Conservation (phyloP, 2,113 vertebrate genomes). For the Nannobrachium achirus region DNA sequence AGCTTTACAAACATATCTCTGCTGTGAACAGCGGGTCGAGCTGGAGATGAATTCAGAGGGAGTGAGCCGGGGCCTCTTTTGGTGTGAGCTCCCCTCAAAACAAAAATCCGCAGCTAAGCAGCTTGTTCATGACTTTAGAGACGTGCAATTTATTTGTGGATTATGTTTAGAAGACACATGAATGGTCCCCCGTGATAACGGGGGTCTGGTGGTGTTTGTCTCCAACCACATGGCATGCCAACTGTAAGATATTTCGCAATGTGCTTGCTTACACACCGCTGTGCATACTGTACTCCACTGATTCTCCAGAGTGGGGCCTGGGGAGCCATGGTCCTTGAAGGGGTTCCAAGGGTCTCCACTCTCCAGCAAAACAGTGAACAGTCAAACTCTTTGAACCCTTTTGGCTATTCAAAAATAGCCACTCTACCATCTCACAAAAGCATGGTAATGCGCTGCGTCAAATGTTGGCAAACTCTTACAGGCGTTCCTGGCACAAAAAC, state of each 20-base stretch:
- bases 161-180: conserved; percentile 21
- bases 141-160: conserved; percentile 39
- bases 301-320: no score
- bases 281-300: conserved; percentile 17
- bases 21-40: conserved; percentile 7
- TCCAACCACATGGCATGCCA: neutral
- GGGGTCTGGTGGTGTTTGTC: neutral
- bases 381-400: no score
- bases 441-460: no score
- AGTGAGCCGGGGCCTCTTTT: conserved; percentile 21
- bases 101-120: conserved; percentile 20
- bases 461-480: no score
- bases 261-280: conserved; percentile 34
- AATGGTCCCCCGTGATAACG: conserved; percentile 35
- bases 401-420: no score
- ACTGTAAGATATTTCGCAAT: conserved; percentile 37
- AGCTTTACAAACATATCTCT: conserved; percentile 14
- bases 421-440: no score
- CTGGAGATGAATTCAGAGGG: conserved; percentile 20
- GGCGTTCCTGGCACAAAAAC: no score
- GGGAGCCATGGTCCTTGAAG: no score
- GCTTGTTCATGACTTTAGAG: conserved; percentile 44
- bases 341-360: neutral
- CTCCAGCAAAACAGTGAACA: no score
- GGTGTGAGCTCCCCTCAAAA: conserved; percentile 13